These are phyloP conservation scores for Ophonus ardosiacus DNA, from an alignment of 2,888 invertebrate genomes.

Conservation along the genomic window DNA sequence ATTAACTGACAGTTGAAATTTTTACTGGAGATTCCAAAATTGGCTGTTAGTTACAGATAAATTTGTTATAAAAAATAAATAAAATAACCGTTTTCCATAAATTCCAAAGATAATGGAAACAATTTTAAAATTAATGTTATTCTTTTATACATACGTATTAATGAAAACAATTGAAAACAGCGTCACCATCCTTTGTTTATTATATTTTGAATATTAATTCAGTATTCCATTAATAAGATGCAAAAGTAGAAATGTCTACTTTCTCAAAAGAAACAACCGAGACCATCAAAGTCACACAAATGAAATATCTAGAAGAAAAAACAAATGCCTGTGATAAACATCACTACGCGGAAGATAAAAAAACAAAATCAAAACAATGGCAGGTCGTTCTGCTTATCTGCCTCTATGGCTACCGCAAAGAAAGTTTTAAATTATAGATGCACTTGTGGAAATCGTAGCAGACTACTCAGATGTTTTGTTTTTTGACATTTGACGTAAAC, in stretches of 20 bases:
- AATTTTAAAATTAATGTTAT: neutral
- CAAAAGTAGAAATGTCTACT: slow-evolving; percentile 17
- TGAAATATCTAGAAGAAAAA: slow-evolving; percentile 14
- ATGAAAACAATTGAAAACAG: neutral
- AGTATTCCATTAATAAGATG: slow-evolving; percentile 1
- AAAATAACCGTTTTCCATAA: neutral
- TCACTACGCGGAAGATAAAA: slow-evolving; percentile 29
- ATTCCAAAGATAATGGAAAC: neutral
- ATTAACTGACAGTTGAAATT: too few relatives aligned
- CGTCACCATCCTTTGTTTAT: neutral
- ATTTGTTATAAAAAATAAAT: neutral
- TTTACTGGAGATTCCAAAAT: too few relatives aligned
- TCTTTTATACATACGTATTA: neutral
- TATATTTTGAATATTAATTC: neutral
- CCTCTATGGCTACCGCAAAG: slow-evolving; percentile 22
- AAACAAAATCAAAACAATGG: slow-evolving; percentile 44
- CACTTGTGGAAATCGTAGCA: slow-evolving; percentile 35
- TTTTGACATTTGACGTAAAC: slow-evolving; percentile 35
- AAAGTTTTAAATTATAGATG: slow-evolving; percentile 47
- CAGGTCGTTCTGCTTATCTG: slow-evolving; percentile 18
- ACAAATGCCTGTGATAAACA: slow-evolving; percentile 30
- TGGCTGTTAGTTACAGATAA: too few relatives aligned
- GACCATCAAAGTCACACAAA: slow-evolving; percentile 18
- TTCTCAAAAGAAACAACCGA: slow-evolving; percentile 21
- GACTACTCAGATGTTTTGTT: slow-evolving; percentile 1